These are phyloP conservation scores for Phthorimaea operculella DNA, from an alignment of 1,140 invertebrate genomes.

Conservation along the genomic window DNA sequence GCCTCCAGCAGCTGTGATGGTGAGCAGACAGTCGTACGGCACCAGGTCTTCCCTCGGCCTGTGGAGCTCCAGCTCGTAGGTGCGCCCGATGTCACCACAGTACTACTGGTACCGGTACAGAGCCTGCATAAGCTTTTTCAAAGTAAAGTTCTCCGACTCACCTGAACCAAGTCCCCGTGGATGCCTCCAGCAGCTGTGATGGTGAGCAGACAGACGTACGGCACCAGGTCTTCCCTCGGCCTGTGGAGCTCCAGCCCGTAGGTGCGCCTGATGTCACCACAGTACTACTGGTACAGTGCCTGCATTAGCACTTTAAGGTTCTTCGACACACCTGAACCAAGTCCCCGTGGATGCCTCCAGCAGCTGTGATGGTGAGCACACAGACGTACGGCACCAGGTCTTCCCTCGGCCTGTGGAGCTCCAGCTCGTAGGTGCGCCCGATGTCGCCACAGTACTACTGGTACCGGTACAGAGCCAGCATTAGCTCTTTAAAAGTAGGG, in stretches of 20 bases:
- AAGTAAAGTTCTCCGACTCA: slow-evolving; percentile 38
- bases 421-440: slow-evolving; percentile 83
- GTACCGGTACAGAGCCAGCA: too few relatives aligned
- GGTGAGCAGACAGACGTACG: slow-evolving; percentile 86
- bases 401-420: slow-evolving; percentile 83
- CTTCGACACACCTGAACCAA: slow-evolving; percentile 84
- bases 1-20: slow-evolving; percentile 85
- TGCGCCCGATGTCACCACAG: slow-evolving; percentile 84
- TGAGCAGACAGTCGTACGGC: slow-evolving; percentile 86
- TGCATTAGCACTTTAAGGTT: too few relatives aligned
- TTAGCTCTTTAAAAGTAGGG: too few relatives aligned
- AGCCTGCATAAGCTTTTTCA: too few relatives aligned
- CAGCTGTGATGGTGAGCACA: slow-evolving; percentile 84
- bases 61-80: slow-evolving; percentile 84
- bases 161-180: slow-evolving; percentile 87
- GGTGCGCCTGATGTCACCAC: slow-evolving; percentile 83
- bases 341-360: slow-evolving; percentile 84
- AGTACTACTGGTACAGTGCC: too few relatives aligned
- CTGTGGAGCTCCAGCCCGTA: slow-evolving; percentile 84
- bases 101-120: too few relatives aligned
- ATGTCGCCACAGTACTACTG: slow-evolving; percentile 87
- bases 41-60: slow-evolving; percentile 83
- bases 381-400: slow-evolving; percentile 87
- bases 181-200: slow-evolving; percentile 86
- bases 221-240: slow-evolving; percentile 83